Percentiles rank a stretch among this genome's conserved stretches.
These are phyloP conservation scores for Hirtodrosophila alboralis DNA, from an alignment of 2,888 invertebrate genomes.

Conservation along the genomic window DNA sequence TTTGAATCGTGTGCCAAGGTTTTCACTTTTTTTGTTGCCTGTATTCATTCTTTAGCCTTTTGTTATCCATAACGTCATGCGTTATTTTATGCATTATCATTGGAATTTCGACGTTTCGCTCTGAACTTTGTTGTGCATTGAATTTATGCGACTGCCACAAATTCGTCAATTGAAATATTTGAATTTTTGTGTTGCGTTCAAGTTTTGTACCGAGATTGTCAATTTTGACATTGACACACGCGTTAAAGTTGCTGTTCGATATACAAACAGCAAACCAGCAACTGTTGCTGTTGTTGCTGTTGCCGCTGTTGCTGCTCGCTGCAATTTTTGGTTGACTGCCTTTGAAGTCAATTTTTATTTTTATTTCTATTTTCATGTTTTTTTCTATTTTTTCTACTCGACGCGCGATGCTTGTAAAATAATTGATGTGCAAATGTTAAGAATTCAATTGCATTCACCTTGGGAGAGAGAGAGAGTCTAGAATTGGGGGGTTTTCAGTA, in stretches of 20 bases:
- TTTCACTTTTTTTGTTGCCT: background rate
- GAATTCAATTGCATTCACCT: constrained; percentile 53
- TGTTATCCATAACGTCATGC: constrained; percentile 13
- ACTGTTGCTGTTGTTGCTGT: constrained; percentile 13
- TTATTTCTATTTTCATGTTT: constrained; percentile 1
- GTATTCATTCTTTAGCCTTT: background rate
- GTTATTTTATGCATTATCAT: constrained; percentile 13
- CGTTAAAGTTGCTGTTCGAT: constrained; percentile 17
- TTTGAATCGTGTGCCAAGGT: constrained; percentile 11
- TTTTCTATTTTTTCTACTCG: constrained; percentile 20
- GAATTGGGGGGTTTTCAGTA: background rate
- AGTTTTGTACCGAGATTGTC: constrained; percentile 23
- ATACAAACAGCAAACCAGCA: too few relatives aligned
- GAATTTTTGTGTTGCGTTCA: constrained; percentile 22
- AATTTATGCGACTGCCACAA: constrained; percentile 59
- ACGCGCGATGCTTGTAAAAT: constrained; percentile 46
- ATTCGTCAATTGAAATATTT: constrained; percentile 43
- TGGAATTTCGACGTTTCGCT: background rate
- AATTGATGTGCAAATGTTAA: constrained; percentile 60
- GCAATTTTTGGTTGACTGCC: constrained; percentile 37
- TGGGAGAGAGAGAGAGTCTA: constrained; percentile 21
- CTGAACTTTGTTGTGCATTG: constrained; percentile 24
- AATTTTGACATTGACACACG: constrained; percentile 49
- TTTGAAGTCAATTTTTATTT: constrained; percentile 11
- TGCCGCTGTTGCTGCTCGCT: constrained; percentile 12